phyloP scores from a whole-genome alignment of 2,113 vertebrate genomes.

The Percopsis transmontana region DNA sequence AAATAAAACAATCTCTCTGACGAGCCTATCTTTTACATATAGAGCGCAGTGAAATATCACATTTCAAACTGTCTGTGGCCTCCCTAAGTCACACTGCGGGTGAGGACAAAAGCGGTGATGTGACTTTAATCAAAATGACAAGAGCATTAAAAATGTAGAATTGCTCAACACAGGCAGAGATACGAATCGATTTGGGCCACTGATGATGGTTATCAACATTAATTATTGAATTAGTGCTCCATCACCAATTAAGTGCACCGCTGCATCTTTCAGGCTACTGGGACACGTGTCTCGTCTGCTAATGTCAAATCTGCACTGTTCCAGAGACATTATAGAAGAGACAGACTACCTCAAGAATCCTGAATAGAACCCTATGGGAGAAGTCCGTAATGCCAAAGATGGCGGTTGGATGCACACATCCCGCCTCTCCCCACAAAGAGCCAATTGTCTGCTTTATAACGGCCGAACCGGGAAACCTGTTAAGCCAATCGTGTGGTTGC shows the following conservation, averaged over 20 bases:
- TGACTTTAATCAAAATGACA: conserved; percentile 75
- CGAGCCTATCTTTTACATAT: too few relatives aligned
- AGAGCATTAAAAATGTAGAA: conserved; percentile 74
- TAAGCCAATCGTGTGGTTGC: too few relatives aligned
- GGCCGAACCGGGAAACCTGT: too few relatives aligned
- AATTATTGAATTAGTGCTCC: conserved; percentile 73
- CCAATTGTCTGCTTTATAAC: too few relatives aligned
- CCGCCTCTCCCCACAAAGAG: too few relatives aligned
- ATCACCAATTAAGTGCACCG: conserved; percentile 67
- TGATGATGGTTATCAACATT: conserved; percentile 76
- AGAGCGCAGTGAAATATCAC: too few relatives aligned
- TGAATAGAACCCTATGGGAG: too few relatives aligned
- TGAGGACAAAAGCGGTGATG: conserved; percentile 65
- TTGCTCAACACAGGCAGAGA: conserved; percentile 68
- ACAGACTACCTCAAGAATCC: too few relatives aligned
- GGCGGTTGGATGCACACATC: too few relatives aligned
- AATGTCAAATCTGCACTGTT: conserved; percentile 46
- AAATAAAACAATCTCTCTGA: not conserved
- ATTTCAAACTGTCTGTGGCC: conserved; percentile 6
- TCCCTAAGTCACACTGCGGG: conserved; percentile 43
- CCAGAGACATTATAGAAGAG: too few relatives aligned
- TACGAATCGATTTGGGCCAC: conserved; percentile 71
- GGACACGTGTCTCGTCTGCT: conserved; percentile 46
- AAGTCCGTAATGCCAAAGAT: too few relatives aligned
- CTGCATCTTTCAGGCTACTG: conserved; percentile 56